These are phyloP conservation scores for Brachyopa scutellaris DNA, from an alignment of 2,888 invertebrate species.

Conservation along the genomic window DNA sequence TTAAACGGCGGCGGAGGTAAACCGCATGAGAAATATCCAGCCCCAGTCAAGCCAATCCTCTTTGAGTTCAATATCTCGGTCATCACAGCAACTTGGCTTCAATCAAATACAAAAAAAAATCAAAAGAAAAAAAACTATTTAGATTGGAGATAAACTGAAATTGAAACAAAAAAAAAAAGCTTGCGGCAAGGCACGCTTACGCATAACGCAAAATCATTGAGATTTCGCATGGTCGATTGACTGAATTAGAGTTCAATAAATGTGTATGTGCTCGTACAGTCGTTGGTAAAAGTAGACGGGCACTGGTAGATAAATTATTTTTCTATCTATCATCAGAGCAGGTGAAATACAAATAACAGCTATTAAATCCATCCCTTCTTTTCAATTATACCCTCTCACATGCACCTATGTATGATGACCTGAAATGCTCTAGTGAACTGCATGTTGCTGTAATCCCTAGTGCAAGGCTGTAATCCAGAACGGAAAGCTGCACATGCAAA, in stretches of 20 bases:
- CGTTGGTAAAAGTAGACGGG: background rate
- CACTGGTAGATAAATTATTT: too few relatives aligned
- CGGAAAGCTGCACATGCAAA: too few relatives aligned
- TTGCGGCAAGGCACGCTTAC: conserved; percentile 4
- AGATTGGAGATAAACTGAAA: background rate
- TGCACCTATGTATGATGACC: too few relatives aligned
- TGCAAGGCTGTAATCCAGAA: too few relatives aligned
- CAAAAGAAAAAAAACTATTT: background rate
- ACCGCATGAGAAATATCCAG: background rate
- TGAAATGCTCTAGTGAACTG: too few relatives aligned
- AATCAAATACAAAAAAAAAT: background rate
- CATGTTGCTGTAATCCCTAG: too few relatives aligned
- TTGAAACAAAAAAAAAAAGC: conserved; percentile 7
- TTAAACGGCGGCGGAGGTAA: conserved; percentile 69
- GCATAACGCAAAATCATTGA: conserved; percentile 9
- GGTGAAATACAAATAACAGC: too few relatives aligned
- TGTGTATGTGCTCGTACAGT: background rate
- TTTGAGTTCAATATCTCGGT: conserved; percentile 49
- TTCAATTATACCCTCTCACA: too few relatives aligned
- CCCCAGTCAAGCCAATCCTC: conserved; percentile 4
- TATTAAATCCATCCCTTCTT: too few relatives aligned
- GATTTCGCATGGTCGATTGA: background rate
- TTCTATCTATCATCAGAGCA: too few relatives aligned
- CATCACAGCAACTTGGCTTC: background rate
- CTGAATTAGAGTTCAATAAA: background rate